Evolutionary conservation across 53 echinoderm and acorn worm genomes (phyloP), one percentile per base, ranked within the genome.

Genomic region (Patiria pectinifera): DNA sequence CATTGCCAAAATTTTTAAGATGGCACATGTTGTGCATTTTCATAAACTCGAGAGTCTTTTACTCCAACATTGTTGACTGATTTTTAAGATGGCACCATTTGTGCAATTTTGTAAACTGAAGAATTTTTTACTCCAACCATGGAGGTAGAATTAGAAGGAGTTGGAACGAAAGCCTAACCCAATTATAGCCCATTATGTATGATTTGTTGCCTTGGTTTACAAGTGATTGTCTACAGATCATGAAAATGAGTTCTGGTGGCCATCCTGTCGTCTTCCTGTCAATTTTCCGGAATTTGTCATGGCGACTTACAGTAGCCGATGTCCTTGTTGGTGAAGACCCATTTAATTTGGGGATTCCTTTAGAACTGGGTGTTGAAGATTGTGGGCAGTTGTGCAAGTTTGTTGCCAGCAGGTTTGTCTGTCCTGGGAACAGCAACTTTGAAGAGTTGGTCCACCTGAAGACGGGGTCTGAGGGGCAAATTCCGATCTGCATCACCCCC

Each of bases 211-310:
- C 85, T 44, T 85, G 85, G 85, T 85, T 69, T 18, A 62, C 26
- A 0, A 45, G 44, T 2, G 85, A 85, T 85, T 69, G 14, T 24
- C 45, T 85, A n/a, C 35, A 85, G 85, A 85, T 85, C 69, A 85
- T 85, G 85, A 85, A 69, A 62, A 85, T 45, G 47, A 62, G 85
- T 35, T 69, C 70, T 13, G 25, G 2, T 76, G 76, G 76, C 25
- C 76, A 76, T 76, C 76, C 76, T 22, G 76, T 8, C 2, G 76
- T 4, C 11, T 8, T 76, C 21, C 0, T 76, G 6, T 25, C 76
- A 13, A 76, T 76, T 76, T 76, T 2, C 2, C 6, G 62, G 0
- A 16, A 85, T 85, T 4, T 44, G 13, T 85, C 69, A 4, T 69
- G 85, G 85, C 25, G 62, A 19, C 69, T 85, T 4, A 85, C 63